phyloP scores from a whole-genome alignment of 2,113 vertebrate genomes.

The Anoura caudifer region DNA sequence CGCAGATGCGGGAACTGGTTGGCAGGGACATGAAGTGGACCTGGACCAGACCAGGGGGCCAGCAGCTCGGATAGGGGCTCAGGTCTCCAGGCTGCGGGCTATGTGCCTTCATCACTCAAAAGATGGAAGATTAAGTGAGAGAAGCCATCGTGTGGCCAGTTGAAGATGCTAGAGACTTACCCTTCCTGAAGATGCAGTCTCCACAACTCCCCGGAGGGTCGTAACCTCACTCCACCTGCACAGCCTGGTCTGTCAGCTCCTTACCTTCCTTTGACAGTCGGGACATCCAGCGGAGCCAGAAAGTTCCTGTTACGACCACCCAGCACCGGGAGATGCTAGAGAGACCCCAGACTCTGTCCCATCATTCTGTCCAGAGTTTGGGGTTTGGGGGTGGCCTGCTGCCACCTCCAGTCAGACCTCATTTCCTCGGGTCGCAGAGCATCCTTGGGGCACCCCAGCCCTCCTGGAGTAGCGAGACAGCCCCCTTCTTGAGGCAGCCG shows the following conservation, averaged over 20 bases:
- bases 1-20: neutral
- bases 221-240: neutral
- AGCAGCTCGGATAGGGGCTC: neutral
- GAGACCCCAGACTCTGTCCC: neutral
- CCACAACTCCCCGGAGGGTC: neutral
- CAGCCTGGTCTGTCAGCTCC: neutral
- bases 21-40: neutral
- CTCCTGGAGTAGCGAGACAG: accelerated
- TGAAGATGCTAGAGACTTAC: neutral
- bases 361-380: neutral
- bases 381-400: neutral
- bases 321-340: neutral
- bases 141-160: neutral
- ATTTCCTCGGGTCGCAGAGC: neutral
- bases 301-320: neutral
- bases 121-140: too few relatives aligned
- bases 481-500: accelerated
- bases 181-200: neutral
- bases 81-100: neutral
- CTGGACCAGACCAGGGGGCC: neutral
- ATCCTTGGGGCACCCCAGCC: neutral
- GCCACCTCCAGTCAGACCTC: neutral
- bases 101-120: neutral
- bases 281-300: neutral
- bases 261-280: neutral